phyloP scores from a whole-genome alignment of 2,888 invertebrate genomes.

The Poecilobothrus nobilitatus region DNA sequence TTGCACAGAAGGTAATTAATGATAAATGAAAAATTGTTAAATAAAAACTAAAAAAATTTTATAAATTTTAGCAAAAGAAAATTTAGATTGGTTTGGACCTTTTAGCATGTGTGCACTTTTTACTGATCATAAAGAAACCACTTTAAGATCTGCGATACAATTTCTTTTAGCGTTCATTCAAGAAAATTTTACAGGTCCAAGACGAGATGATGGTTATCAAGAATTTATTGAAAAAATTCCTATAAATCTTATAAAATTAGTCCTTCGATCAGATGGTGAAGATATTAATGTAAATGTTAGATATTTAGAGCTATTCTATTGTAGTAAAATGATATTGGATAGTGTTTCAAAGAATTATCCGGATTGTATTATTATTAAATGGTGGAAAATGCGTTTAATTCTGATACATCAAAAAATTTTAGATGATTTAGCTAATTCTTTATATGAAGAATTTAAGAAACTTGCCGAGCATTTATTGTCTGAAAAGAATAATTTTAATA shows the following conservation, averaged over 20 bases:
- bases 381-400: conserved; percentile 68
- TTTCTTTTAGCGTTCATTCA: conserved; percentile 66
- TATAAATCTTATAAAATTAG: conserved; percentile 38
- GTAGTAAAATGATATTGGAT: conserved; percentile 44
- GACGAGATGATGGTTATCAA: conserved; percentile 42
- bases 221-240: conserved; percentile 40
- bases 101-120: neutral
- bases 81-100: neutral
- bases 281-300: conserved; percentile 57
- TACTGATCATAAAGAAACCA: conserved; percentile 12
- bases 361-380: conserved; percentile 31
- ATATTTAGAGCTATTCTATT: conserved; percentile 44
- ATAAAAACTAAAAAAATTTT: neutral
- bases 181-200: conserved; percentile 73
- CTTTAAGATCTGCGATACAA: conserved; percentile 49
- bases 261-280: conserved; percentile 54
- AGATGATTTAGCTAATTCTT: conserved; percentile 63
- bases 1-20: neutral
- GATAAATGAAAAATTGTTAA: too few species aligned
- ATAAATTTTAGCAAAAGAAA: neutral
- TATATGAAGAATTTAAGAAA: conserved; percentile 46
- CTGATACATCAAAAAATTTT: conserved; percentile 66
- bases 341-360: conserved; percentile 32
- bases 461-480: conserved; percentile 25
- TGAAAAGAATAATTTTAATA: conserved; percentile 32